Base-by-base conservation (phyloP, 92 coral and sea anemone species). In the Paragorgia papillata region DNA sequence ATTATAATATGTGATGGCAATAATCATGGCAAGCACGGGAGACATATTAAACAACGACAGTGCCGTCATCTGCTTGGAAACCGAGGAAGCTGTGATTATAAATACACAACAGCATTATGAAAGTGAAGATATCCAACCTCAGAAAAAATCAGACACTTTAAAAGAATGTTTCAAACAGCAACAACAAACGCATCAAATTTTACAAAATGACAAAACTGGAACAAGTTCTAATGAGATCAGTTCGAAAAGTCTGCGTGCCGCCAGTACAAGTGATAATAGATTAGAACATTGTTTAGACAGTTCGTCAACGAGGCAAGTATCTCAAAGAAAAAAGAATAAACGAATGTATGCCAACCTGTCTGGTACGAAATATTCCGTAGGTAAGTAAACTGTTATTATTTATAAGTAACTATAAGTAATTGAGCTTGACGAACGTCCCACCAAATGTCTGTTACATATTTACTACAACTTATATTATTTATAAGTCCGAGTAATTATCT, bases 281-380 rank as follows among this genome's bases (percentile, higher is more conserved):
- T 46, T n/a, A 2, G 2, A 46, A n/a, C 53, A 46, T 6, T 6
- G 43, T 4, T 37, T n/a, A 46, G 53, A 6, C 17, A 7, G 43
- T 12, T 37, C 56, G 32, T 28, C 44, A 37, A 89, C 78, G 56
- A 91, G 81, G 67, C 86, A 68, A 69, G 41, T n/a, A n/a, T n/a
- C 75, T 32, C 31, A 64, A 14, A 76, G 85, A 71, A 90, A 82
- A 69, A 85, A 83, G 41, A 12, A 18, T 21, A 53, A 54, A 55
- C 88, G 91, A 35, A 83, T 94, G 8, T 84, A 89, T 14, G 98
- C 97, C 14, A 94, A 94, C 70, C 80, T 94, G 12, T 74, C 97
- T 33, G 97, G 87, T 46, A 94, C 98, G 35, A 94, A 94, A 35
- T 94, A 94, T 74, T 90, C 85, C 55, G 85, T 94, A 46, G 98